Percentiles rank a stretch among this genome's conserved stretches.
Evolutionary conservation across 2,888 invertebrate genomes (phyloP).

Genomic region (Salticus scenicus): DNA sequence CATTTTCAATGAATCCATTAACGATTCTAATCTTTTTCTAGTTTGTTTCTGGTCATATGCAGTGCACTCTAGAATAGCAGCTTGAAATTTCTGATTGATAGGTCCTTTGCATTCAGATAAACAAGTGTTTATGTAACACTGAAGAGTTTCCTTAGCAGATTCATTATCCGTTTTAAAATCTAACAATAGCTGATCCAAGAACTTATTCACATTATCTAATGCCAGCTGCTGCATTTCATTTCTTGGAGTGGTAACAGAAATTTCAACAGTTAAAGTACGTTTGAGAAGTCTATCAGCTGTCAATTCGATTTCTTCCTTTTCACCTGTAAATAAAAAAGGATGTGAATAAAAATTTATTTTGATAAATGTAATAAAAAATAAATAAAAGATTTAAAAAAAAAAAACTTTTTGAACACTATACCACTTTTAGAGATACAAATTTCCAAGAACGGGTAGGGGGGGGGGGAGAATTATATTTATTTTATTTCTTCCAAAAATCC

Average conservation of each 20-base stretch:
- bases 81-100: constrained; percentile 76
- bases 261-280: constrained; percentile 76
- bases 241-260: constrained; percentile 75
- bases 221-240: constrained; percentile 75
- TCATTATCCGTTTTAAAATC: constrained; percentile 72
- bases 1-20: constrained; percentile 13
- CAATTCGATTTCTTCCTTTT: constrained; percentile 76
- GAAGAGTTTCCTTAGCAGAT: constrained; percentile 72
- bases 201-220: constrained; percentile 74
- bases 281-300: constrained; percentile 75
- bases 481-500: too few species aligned
- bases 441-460: too few species aligned
- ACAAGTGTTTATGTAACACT: constrained; percentile 76
- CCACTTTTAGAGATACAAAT: not conserved
- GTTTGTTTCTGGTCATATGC: constrained; percentile 77
- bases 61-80: constrained; percentile 76
- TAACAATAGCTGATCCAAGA: constrained; percentile 74
- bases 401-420: not conserved
- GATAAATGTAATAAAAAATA: too few species aligned
- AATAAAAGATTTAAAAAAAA: not conserved
- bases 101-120: constrained; percentile 75
- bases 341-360: too few species aligned
- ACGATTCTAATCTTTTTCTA: constrained; percentile 72
- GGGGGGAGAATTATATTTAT: too few species aligned
- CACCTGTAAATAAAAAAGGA: constrained; percentile 73